A percentile compares a stretch with the other conserved stretches of the same genome.
Evolutionary conservation across 2,113 vertebrate genomes (phyloP).

Genomic region (Dendrocopos noguchii): DNA sequence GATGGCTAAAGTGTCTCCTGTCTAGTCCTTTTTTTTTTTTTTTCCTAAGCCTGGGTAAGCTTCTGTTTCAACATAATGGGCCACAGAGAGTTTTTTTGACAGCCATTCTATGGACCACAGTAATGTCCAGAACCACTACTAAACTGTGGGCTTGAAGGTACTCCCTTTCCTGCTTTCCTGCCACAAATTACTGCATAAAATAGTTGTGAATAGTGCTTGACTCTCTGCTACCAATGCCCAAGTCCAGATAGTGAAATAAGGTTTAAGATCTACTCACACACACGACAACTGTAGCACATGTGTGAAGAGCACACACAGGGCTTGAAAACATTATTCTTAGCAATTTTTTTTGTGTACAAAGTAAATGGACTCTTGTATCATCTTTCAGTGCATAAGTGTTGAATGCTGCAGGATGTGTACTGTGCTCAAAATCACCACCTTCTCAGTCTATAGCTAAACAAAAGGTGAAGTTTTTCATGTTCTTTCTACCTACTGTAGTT

Average conservation of each 20-base stretch:
- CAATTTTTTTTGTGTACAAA: neutral
- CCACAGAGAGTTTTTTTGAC: neutral
- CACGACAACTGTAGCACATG: neutral
- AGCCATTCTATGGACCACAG: neutral
- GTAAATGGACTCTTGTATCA: neutral
- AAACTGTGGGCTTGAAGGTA: no score
- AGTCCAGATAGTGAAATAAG: neutral
- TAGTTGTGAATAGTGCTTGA: neutral
- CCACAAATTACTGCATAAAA: neutral
- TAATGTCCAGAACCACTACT: neutral
- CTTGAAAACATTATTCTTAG: neutral
- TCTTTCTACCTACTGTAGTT: neutral
- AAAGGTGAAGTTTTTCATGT: neutral
- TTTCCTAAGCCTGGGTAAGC: neutral
- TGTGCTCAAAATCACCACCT: neutral
- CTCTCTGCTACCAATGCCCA: neutral
- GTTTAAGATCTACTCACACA: neutral
- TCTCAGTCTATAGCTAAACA: neutral
- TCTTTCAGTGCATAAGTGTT: neutral
- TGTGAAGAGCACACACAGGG: neutral
- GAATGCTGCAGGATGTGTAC: neutral
- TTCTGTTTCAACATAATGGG: neutral
- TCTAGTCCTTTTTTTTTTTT: neutral
- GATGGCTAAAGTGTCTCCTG: neutral
- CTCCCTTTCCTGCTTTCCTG: neutral